phyloP scores from a whole-genome alignment of 2,888 invertebrate species.

The Scaptomyza parva region DNA sequence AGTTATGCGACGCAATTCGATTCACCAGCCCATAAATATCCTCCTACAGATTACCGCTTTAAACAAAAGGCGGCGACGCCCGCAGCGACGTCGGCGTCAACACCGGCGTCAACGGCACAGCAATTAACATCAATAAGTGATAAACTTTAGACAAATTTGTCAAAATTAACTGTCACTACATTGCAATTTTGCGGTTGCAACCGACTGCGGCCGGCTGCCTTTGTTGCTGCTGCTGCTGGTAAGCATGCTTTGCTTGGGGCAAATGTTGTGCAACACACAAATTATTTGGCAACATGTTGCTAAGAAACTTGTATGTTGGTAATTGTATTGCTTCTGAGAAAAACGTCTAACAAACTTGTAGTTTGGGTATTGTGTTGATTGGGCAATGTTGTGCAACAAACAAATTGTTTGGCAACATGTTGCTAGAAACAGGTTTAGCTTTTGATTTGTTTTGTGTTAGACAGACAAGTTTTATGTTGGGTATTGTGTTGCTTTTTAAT shows the following conservation, averaged over 20 bases:
- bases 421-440: neutral
- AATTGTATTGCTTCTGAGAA: no score
- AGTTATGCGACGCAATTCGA: slow-evolving; percentile 73
- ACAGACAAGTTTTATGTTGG: no score
- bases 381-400: neutral
- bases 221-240: slow-evolving; percentile 55
- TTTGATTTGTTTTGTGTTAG: no score
- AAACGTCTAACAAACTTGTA: no score
- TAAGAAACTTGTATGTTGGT: no score
- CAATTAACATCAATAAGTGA: slow-evolving; percentile 71
- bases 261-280: neutral
- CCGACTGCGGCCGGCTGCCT: no score
- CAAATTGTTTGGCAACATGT: slow-evolving; percentile 16
- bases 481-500: no score
- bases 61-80: neutral
- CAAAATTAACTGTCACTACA: slow-evolving; percentile 72
- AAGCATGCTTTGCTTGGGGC: neutral
- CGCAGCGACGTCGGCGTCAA: slow-evolving; percentile 2
- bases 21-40: slow-evolving; percentile 48
- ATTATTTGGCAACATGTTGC: slow-evolving; percentile 34
- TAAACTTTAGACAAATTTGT: slow-evolving; percentile 68
- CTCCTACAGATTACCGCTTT: slow-evolving; percentile 22
- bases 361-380: neutral
- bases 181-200: slow-evolving; percentile 65
- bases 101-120: slow-evolving; percentile 1